Evolutionary conservation across 2,113 vertebrate species (phyloP).

Genomic region (Corynorhinus townsendii): DNA sequence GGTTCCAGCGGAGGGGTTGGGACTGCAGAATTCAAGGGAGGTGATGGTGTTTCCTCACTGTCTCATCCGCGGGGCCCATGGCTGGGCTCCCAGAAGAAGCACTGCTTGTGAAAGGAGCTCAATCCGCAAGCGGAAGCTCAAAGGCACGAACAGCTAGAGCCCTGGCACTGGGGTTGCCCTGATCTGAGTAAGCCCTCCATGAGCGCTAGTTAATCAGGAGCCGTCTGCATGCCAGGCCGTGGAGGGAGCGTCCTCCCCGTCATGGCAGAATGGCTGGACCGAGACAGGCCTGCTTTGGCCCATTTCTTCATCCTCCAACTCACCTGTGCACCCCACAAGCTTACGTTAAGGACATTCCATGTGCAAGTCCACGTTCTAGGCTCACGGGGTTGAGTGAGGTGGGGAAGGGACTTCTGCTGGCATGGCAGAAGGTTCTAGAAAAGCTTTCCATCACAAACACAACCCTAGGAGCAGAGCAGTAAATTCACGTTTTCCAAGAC

Average conservation of each 20-base stretch:
- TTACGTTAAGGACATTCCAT: background rate
- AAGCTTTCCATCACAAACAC: background rate
- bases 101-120: fast-evolving
- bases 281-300: background rate
- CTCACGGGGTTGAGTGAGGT: fast-evolving
- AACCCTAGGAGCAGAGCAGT: background rate
- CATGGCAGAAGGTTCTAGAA: background rate
- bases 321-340: background rate
- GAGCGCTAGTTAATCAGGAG: fast-evolving
- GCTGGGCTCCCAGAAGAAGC: fast-evolving
- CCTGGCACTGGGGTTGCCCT: fast-evolving
- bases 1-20: background rate
- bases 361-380: background rate
- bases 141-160: fast-evolving
- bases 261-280: background rate
- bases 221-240: background rate
- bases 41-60: fast-evolving
- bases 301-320: background rate
- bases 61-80: fast-evolving
- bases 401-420: background rate
- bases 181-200: fast-evolving
- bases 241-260: background rate
- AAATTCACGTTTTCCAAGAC: background rate
- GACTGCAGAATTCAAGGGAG: background rate
- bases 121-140: fast-evolving